Conservation (phyloP, 2,797 vertebrate species). For the Vireo griseus region DNA sequence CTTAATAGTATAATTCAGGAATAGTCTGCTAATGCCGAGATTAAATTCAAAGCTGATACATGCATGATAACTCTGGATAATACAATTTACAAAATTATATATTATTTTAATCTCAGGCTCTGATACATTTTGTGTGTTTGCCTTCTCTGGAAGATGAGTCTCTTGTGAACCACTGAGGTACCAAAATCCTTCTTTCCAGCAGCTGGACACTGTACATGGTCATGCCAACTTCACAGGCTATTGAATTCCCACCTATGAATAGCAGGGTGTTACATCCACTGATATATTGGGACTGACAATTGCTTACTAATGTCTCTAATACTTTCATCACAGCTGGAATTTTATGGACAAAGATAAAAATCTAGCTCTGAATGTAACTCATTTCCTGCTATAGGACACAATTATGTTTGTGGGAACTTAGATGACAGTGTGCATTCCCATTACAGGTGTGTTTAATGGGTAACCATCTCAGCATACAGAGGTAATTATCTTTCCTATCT, state of each 20-base stretch:
- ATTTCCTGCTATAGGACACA: not conserved
- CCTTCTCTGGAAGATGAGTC: not conserved
- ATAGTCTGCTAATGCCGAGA: not conserved
- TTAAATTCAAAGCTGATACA: conserved; percentile 1
- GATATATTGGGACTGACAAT: not conserved
- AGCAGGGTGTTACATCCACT: not conserved
- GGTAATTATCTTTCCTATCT: not conserved
- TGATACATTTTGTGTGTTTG: not conserved
- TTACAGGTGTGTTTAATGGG: not conserved
- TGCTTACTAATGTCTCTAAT: not conserved
- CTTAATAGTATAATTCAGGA: not conserved
- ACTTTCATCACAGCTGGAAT: not conserved
- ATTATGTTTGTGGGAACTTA: not conserved
- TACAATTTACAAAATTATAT: not conserved
- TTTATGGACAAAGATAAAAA: not conserved
- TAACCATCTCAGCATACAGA: not conserved
- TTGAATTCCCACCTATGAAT: not conserved
- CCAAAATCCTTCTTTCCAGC: not conserved
- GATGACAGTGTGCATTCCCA: not conserved
- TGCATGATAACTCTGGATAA: not conserved
- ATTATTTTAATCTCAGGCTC: not conserved
- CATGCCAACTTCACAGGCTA: not conserved
- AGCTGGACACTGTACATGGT: accelerated
- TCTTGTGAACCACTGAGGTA: not conserved
- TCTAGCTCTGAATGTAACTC: not conserved